phyloP scores from a whole-genome alignment of 2,113 vertebrate genomes.

The Delphinus delphis region DNA sequence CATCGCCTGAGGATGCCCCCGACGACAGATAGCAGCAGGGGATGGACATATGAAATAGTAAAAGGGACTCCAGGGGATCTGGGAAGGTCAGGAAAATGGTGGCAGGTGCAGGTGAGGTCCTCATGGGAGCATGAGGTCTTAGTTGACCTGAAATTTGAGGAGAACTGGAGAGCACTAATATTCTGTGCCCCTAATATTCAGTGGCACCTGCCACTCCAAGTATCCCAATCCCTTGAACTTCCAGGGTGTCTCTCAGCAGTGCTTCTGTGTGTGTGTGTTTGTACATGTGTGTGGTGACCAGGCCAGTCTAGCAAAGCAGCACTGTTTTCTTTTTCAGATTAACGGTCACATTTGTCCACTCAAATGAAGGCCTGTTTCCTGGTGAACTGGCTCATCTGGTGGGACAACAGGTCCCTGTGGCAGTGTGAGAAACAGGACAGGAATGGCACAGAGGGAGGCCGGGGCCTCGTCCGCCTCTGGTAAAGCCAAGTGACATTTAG shows the following conservation, averaged over 20 bases:
- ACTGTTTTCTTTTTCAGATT: not conserved
- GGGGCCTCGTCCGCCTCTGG: not conserved
- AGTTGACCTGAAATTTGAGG: not conserved
- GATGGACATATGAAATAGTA: not conserved
- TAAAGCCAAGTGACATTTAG: not conserved
- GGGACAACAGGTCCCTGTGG: not conserved
- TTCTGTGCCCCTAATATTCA: too few relatives aligned
- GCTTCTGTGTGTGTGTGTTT: not conserved
- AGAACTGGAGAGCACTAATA: not conserved
- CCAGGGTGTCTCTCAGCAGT: not conserved
- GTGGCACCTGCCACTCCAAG: not conserved
- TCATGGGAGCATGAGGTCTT: not conserved
- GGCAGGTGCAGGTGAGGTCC: not conserved
- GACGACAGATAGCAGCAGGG: not conserved
- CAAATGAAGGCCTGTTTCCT: not conserved
- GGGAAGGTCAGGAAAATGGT: not conserved
- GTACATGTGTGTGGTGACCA: accelerated
- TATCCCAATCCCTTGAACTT: not conserved
- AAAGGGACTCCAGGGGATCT: not conserved
- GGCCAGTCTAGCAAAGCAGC: not conserved
- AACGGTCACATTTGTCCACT: not conserved
- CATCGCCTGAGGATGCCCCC: not conserved
- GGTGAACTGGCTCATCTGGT: not conserved
- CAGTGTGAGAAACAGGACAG: not conserved
- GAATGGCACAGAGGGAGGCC: not conserved